Evolutionary conservation across 2,113 vertebrate genomes (phyloP), one percentile per base, ranked within the genome.

Genomic region (Melanerpes aurifrons): DNA sequence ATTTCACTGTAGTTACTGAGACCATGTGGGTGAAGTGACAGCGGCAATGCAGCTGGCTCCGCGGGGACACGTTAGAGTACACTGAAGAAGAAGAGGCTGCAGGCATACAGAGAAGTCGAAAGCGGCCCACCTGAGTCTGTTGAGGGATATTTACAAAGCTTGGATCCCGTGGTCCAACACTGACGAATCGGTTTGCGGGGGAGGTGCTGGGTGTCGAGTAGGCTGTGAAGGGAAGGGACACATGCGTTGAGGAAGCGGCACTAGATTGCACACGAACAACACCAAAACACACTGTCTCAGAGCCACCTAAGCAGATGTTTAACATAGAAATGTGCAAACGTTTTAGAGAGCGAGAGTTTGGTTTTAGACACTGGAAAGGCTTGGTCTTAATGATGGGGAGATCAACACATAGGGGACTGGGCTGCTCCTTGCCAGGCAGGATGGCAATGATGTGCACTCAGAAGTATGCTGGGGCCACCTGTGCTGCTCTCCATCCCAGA

Each of bases 91-190:
- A 94, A 96, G 95, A 94, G 96, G 95, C 94, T 92, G 97, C 97
- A 97, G 93, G 97, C 96, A 98, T 97, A 98, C 97, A 97, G 97
- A 97, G 97, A 98, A 97, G 97, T 97, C 54, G 96, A 98, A 97
- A 97, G 97, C 96, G 96, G 97, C 98, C 98, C 98, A 99, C 99
- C 99, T 99, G 99, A 98, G 99, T 99, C 98, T 99, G 99, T 98
- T 99, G 99, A 98, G 99, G 99, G 98, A 99, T 99, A 99, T 99
- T 99, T 99, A 98, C 98, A 98, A 99, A 99, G 98, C 99, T 98
- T 97, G 99, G 98, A 98, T 99, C 99, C 98, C 99, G 98, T 97
- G 99, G 99, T 98, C 99, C 99, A 96, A 99, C 99, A 97, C 99
- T 99, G 98, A 99, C 99, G 97, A 99, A 99, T 98, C 99, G 98